Evolutionary conservation across 2,113 vertebrate genomes (phyloP).

Genomic region (Willisornis vidua): DNA sequence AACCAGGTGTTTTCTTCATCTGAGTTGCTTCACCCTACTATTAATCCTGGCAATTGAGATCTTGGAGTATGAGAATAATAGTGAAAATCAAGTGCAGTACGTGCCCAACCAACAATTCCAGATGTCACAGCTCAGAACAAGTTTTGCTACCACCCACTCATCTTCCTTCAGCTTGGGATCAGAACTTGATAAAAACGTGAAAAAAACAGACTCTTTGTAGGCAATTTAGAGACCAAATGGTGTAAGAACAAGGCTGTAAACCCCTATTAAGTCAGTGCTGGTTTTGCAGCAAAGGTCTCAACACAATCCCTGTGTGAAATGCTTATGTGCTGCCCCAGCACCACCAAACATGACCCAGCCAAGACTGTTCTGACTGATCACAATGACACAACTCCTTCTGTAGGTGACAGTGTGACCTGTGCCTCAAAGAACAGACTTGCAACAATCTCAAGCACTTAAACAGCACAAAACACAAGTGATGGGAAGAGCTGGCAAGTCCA

Average conservation of each 20-base stretch:
- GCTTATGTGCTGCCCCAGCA: not conserved
- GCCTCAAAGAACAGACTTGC: not conserved
- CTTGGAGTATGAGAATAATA: not conserved
- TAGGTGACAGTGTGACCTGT: not conserved
- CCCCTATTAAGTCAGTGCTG: not conserved
- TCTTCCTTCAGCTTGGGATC: conserved; percentile 2
- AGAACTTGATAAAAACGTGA: not conserved
- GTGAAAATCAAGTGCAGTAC: not conserved
- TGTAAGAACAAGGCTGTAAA: not conserved
- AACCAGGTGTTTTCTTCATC: conserved; percentile 2
- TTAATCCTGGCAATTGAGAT: not conserved
- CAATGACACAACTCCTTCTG: not conserved
- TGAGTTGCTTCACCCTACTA: not conserved
- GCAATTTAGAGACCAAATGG: not conserved
- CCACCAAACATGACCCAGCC: not conserved
- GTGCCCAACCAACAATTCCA: conserved; percentile 35
- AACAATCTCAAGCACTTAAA: not conserved
- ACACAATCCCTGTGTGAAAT: not conserved
- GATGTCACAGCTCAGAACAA: conserved; percentile 6
- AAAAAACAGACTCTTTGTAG: not conserved
- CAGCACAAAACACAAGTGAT: not conserved
- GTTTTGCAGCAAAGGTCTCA: not conserved
- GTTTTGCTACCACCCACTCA: conserved; percentile 28
- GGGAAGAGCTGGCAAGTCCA: not conserved
- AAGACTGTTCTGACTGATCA: not conserved